These are phyloP conservation scores for Drosophila meridiana DNA, from an alignment of 2,888 invertebrate species.

Conservation along the genomic window DNA sequence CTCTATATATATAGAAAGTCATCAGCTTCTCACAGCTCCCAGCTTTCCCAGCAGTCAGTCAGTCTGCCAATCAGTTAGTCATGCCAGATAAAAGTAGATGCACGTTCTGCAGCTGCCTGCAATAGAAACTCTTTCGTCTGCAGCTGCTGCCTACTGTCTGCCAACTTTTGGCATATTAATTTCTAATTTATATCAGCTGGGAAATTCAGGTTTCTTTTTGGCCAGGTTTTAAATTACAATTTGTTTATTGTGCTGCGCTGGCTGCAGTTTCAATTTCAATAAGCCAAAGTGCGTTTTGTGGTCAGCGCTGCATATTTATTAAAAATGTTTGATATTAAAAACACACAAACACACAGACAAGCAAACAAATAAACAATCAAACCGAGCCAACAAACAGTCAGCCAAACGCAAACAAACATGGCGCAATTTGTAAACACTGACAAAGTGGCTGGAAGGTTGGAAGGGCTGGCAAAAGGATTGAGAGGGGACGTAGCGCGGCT, in stretches of 20 bases:
- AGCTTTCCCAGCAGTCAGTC: not conserved
- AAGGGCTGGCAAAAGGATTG: not conserved
- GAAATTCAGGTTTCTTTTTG: conserved; percentile 1
- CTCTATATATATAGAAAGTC: not conserved
- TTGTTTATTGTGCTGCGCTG: conserved; percentile 25
- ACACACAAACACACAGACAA: conserved; percentile 4
- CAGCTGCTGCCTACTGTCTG: not conserved
- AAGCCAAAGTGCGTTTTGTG: conserved; percentile 75
- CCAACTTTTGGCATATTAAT: not conserved
- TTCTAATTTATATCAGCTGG: not conserved
- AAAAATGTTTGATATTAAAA: conserved; percentile 55
- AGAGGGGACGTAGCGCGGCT: conserved; percentile 25
- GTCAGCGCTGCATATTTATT: conserved; percentile 59
- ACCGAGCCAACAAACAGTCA: conserved; percentile 35
- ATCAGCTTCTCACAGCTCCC: not conserved
- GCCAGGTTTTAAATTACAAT: conserved; percentile 36
- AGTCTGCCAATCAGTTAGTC: not conserved
- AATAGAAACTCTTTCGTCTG: not conserved
- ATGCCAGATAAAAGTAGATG: not conserved
- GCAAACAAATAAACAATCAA: conserved; percentile 22
- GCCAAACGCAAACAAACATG: conserved; percentile 50
- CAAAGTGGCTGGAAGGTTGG: conserved; percentile 31
- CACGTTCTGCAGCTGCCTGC: not conserved
- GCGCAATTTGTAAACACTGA: conserved; percentile 62
- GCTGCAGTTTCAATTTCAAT: conserved; percentile 60